Evolutionary conservation across 1,140 invertebrate species (phyloP), one percentile per base, ranked within the genome.

Genomic region (Conus betulinus): DNA sequence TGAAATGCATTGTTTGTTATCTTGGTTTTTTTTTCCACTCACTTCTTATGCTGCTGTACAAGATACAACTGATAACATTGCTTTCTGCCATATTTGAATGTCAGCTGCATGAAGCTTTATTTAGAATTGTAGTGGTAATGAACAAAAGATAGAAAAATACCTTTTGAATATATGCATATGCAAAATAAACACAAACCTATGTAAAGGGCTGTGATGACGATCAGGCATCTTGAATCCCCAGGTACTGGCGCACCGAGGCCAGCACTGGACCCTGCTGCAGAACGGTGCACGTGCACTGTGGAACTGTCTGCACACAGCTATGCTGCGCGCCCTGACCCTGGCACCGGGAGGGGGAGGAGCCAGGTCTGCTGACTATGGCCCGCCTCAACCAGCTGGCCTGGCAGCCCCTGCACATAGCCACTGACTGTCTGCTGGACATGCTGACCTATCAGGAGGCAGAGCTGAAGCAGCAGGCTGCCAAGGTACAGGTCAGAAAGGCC

Each of bases 211-310:
- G 17, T 20, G 60, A 63, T 13, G 17, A 63, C 17, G 11, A 63
- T 63, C 60, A 63, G 60, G 17, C 10, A 20, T 4, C 60, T 4
- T 79, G 51, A 23, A 79, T 57, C 27, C n/a, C 55, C 90, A 95
- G 95, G 92, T 94, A 51, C 89, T 95, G 52, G 93, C 95, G 15
- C 94, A 95, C 88, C 91, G 95, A 89, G 94, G 94, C 5, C 92
- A 94, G 84, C 94, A 95, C 91, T 95, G 95, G 95, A 95, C 94
- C 10, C 89, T 95, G 88, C 92, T 95, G 53, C 95, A 95, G 91
- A 95, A 95, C 90, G 91, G 91, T 20, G 91, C 91, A 25, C 91
- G 93, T 25, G 90, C 91, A 60, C 88, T 95, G 81, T 95, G 94
- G 94, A 94, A 95, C 91, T 94, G 93, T 90, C 90, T 92, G 23